Percentiles rank a stretch among this genome's conserved stretches.
phyloP scores from a whole-genome alignment of 2,888 invertebrate genomes.

The Drosophila cracens region DNA sequence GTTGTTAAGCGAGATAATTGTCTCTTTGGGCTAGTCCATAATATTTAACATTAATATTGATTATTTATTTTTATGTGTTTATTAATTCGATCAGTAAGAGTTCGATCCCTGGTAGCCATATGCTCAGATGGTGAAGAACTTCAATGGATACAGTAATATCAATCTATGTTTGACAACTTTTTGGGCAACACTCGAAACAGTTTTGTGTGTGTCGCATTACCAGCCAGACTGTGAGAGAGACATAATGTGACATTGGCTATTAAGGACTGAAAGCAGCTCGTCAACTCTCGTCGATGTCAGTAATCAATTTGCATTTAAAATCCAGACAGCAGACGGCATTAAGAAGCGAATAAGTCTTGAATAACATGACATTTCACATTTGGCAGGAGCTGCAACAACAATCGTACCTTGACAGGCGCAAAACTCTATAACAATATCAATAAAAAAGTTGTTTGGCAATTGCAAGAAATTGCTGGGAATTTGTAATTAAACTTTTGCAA shows the following conservation, averaged over 20 bases:
- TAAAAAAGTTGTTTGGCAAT: conserved; percentile 73
- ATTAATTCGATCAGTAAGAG: not conserved
- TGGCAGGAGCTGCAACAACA: conserved; percentile 32
- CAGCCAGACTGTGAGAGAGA: conserved; percentile 11
- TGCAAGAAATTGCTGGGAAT: conserved; percentile 66
- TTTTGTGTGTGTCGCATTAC: conserved; percentile 23
- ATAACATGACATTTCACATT: conserved; percentile 79
- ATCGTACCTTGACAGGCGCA: conserved; percentile 39
- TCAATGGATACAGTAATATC: not conserved
- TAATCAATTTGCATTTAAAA: conserved; percentile 76
- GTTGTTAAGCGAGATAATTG: not conserved
- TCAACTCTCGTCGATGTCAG: conserved; percentile 61
- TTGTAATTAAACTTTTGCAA: conserved; percentile 77
- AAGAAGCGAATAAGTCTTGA: conserved; percentile 52
- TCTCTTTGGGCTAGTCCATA: not conserved
- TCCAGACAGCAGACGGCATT: conserved; percentile 44
- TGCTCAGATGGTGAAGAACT: not conserved
- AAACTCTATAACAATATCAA: conserved; percentile 71
- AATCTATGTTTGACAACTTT: not conserved
- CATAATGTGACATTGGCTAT: conserved; percentile 66
- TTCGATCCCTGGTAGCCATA: not conserved
- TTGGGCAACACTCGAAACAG: conserved; percentile 27
- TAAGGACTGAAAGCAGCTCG: conserved; percentile 70
- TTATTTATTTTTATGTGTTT: not conserved
- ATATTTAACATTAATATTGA: not conserved